Percentiles rank a stretch among this genome's conserved stretches.
These are phyloP conservation scores for Drosophila putrida DNA, from an alignment of 2,888 invertebrate species.

Conservation along the genomic window DNA sequence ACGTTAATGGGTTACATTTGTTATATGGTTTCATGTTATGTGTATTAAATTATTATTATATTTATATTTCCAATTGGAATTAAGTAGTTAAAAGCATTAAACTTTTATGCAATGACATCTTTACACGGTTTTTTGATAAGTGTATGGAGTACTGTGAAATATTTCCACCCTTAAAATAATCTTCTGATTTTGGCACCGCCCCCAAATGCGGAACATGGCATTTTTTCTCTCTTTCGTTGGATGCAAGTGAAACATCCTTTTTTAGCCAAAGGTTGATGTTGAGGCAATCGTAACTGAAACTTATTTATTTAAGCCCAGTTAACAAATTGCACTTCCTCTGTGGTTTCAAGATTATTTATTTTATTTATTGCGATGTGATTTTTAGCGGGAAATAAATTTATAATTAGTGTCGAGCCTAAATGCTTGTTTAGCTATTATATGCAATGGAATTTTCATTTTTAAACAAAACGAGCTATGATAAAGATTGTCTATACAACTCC, in stretches of 20 bases:
- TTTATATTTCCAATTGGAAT: no score
- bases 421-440: conserved; percentile 28
- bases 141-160: conserved; percentile 42
- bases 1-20: neutral
- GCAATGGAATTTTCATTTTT: conserved; percentile 83
- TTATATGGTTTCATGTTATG: neutral
- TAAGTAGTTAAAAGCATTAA: neutral
- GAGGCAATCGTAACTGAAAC: conserved; percentile 69
- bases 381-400: conserved; percentile 37
- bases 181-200: conserved; percentile 58
- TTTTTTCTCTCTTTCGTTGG: conserved; percentile 67
- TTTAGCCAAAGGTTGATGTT: conserved; percentile 65
- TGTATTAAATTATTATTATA: no score
- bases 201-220: conserved; percentile 55
- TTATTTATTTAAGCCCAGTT: conserved; percentile 75
- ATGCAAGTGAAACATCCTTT: conserved; percentile 60
- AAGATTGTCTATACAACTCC: conserved; percentile 78
- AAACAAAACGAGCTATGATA: conserved; percentile 80
- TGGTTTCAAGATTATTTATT: conserved; percentile 38
- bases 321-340: conserved; percentile 62
- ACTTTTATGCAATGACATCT: neutral
- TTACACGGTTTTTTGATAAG: conserved; percentile 21
- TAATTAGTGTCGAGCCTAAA: conserved; percentile 45
- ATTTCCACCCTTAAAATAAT: conserved; percentile 67
- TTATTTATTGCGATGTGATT: conserved; percentile 61